Evolutionary conservation across 2,888 invertebrate genomes (phyloP), one percentile per base, ranked within the genome.

Genomic region (Digitonthophagus gazella): DNA sequence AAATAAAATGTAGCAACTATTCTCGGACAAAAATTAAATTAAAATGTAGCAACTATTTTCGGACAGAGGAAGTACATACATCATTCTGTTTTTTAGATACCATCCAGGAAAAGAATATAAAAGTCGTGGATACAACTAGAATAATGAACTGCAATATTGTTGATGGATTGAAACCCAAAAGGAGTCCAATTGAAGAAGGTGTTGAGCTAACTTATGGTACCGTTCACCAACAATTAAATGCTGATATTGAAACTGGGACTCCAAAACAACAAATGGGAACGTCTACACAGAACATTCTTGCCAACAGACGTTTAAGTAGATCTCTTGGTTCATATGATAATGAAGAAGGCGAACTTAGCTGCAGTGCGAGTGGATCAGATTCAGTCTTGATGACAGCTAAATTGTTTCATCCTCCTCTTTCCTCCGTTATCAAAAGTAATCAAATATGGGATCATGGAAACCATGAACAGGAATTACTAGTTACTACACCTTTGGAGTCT

Each of bases 271-370:
- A 19, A 61, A 19, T 20, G 16, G 18, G 18, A 61, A 8, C 28
- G 11, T 44, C 63, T 14, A 63, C 54, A 28, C 54, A 63, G 5
- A 19, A 6, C 14, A 58, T 3, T 14, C 28, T 44, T 44, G 28
- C 28, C 28, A 44, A 3, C 11, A 44, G 28, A 44, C 15, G 61
- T 19, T 18, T 78, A 6, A 79, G 79, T 67, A 72, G 79, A 69
- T 81, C 80, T 1, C 75, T 79, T 1, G 80, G 78, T 4, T 80
- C 80, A 0, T 79, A 78, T 65, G 78, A 79, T 15, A 78, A 78
- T 18, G 74, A 73, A 15, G 19, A 61, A 18, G 14, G n/a, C 15
- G 74, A 73, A 63, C 55, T 71, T 1, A 70, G 68, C 16, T 67
- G 64, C 61, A 75, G 74, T 67, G 71, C 76, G 6, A 78, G 77